Evolutionary conservation across 1,140 invertebrate species (phyloP).

Genomic region (Polypedilum pembai): DNA sequence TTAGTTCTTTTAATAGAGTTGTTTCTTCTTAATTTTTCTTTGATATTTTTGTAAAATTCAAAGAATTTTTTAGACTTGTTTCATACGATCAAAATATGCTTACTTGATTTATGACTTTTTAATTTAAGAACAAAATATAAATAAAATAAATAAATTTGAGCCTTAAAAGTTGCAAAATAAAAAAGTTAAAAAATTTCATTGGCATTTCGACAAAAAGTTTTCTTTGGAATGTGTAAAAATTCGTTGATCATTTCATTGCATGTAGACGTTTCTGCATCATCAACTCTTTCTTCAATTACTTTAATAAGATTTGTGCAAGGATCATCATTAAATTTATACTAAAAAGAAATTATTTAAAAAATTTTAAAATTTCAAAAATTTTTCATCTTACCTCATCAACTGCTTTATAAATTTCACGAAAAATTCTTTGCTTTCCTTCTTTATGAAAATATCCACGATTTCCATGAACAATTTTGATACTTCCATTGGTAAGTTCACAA

Average conservation of each 20-base stretch:
- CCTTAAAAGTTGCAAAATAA: too few relatives aligned
- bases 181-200: not conserved
- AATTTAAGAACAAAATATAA: too few relatives aligned
- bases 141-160: too few relatives aligned
- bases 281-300: not conserved
- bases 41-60: too few relatives aligned
- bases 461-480: constrained; percentile 76
- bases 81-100: too few relatives aligned
- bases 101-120: too few relatives aligned
- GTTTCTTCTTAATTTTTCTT: too few relatives aligned
- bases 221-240: constrained; percentile 3
- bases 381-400: constrained; percentile 53
- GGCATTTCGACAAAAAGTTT: not conserved
- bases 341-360: not conserved
- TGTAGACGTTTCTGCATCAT: not conserved
- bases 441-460: constrained; percentile 78
- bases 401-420: constrained; percentile 64
- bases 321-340: not conserved
- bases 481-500: constrained; percentile 70
- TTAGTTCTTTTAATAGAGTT: too few relatives aligned
- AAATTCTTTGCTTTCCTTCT: constrained; percentile 72
- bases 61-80: too few relatives aligned
- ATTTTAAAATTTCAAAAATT: not conserved
- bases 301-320: not conserved
- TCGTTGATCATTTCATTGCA: not conserved